Evolutionary conservation across 2,113 vertebrate genomes (phyloP).

Genomic region (Oreochromis spilurus): DNA sequence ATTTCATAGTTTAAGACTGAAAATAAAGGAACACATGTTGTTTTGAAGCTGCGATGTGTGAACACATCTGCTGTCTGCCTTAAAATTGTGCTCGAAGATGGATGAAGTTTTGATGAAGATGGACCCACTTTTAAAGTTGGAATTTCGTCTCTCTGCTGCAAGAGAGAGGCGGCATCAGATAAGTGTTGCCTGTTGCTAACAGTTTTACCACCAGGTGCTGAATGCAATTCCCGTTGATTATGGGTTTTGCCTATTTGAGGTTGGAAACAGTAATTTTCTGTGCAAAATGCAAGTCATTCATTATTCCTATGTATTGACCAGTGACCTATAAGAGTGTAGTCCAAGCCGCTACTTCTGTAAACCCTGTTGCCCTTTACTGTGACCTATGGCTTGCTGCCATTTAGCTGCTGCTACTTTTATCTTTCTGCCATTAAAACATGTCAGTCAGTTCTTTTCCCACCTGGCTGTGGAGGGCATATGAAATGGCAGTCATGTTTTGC

Average conservation of each 20-base stretch:
- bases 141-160: neutral
- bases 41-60: neutral
- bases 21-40: neutral
- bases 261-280: constrained; percentile 3
- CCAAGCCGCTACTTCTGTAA: neutral
- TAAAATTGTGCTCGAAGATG: neutral
- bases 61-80: neutral
- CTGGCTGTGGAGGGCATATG: neutral
- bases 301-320: constrained; percentile 53
- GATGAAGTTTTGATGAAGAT: neutral
- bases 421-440: constrained; percentile 19
- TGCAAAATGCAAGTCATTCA: constrained; percentile 29
- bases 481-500: neutral
- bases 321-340: constrained; percentile 44
- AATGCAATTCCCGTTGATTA: constrained; percentile 21
- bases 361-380: constrained; percentile 46
- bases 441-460: neutral
- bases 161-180: neutral
- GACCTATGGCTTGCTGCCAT: constrained; percentile 45
- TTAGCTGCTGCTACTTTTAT: constrained; percentile 29
- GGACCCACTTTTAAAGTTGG: neutral
- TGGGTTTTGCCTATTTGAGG: neutral
- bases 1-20: neutral
- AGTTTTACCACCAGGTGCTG: neutral
- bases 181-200: neutral